Evolutionary conservation across 2,888 invertebrate genomes (phyloP).

Genomic region (Sesia bembeciformis): DNA sequence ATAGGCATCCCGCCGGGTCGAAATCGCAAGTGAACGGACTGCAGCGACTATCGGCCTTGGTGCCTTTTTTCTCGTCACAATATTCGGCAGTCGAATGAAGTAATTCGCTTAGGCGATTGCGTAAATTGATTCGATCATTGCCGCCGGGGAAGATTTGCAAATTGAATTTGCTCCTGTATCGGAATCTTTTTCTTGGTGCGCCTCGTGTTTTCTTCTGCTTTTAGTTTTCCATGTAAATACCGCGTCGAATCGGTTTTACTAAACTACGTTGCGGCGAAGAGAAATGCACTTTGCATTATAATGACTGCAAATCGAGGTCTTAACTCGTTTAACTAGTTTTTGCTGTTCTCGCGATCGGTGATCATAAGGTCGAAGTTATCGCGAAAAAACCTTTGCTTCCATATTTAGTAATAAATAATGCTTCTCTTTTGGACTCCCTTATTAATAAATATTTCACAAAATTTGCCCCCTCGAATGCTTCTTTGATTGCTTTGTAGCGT

Average conservation of each 20-base stretch:
- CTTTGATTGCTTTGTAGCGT: not conserved
- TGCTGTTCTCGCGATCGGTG: conserved; percentile 3
- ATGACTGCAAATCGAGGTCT: conserved; percentile 5
- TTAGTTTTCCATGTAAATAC: not conserved
- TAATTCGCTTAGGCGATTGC: conserved; percentile 45
- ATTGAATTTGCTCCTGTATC: conserved; percentile 33
- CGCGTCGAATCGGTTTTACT: conserved; percentile 13
- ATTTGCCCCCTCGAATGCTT: not conserved
- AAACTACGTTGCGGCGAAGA: conserved; percentile 4
- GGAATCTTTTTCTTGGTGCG: conserved; percentile 5
- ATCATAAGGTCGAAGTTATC: not conserved
- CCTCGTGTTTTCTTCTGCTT: not conserved
- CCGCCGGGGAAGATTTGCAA: conserved; percentile 36
- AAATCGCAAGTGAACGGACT: conserved; percentile 68
- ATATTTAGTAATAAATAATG: not conserved
- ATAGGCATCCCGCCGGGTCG: conserved; percentile 33
- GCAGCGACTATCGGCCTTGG: conserved; percentile 49
- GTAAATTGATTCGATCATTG: conserved; percentile 45
- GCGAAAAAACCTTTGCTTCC: not conserved
- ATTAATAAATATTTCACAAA: not conserved
- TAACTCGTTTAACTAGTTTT: conserved; percentile 1
- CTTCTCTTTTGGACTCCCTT: not conserved
- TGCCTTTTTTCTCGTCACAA: conserved; percentile 49
- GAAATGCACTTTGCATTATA: conserved; percentile 3
- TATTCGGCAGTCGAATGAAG: conserved; percentile 53